phyloP scores from a whole-genome alignment of 2,888 invertebrate species.

The Priocnemis perturbator region DNA sequence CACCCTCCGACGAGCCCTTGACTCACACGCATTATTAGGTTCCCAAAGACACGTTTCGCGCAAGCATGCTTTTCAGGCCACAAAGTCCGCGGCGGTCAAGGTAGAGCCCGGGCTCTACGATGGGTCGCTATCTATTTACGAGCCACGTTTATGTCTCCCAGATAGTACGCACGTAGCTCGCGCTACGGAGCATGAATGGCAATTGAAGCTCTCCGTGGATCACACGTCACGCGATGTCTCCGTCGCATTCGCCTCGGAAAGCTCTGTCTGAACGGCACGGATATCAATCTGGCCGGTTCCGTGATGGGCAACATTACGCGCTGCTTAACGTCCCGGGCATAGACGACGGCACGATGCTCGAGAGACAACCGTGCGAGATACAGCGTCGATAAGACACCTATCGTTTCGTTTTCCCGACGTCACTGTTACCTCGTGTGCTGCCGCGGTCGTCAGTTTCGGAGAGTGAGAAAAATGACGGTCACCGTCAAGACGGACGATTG shows the following conservation, averaged over 20 bases:
- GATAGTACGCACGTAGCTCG: constrained; percentile 51
- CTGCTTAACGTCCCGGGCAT: constrained; percentile 15
- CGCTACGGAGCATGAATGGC: constrained; percentile 53
- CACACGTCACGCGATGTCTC: constrained; percentile 35
- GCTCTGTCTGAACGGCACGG: constrained; percentile 6
- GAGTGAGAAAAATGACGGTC: no score
- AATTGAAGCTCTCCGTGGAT: constrained; percentile 49
- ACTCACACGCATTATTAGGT: no score
- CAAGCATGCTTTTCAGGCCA: no score
- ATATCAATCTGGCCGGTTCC: constrained; percentile 19
- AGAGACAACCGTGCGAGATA: neutral
- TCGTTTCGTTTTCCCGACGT: no score
- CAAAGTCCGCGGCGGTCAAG: constrained; percentile 37
- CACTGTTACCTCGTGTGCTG: no score
- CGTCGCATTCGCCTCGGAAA: neutral
- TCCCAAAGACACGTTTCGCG: no score
- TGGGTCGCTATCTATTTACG: constrained; percentile 52
- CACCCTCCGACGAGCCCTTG: no score
- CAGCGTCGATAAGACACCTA: constrained; percentile 5
- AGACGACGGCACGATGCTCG: neutral
- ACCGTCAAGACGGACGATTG: no score
- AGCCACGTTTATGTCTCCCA: constrained; percentile 49
- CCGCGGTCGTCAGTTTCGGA: no score
- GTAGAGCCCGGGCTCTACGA: constrained; percentile 29
- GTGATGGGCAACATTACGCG: constrained; percentile 15